Evolutionary conservation across 92 coral and sea anemone species (phyloP), one percentile per base, ranked within the genome.

Genomic region (Muricea muricata): DNA sequence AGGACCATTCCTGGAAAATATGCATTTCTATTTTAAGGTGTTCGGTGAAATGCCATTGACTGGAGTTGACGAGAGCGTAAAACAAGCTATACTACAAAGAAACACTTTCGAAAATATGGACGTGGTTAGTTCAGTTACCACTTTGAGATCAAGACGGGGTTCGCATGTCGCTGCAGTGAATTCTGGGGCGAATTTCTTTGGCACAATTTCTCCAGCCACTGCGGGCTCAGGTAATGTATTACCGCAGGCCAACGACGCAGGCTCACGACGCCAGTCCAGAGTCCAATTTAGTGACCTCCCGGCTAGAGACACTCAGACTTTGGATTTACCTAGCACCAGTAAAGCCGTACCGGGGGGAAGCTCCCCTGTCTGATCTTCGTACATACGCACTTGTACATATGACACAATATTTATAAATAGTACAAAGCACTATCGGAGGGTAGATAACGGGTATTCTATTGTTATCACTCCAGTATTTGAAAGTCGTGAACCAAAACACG

Each of bases 31-130:
- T 17, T 15, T 50, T 9, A 14, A 95, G 98, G 97, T 95, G 65
- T 95, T 95, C 57, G 97, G 97, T 37, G 97, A 95, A 89, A 95
- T 95, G 95, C 94, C 94, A 37, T 91, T 95, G 61, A 94, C 93
- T 9, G 95, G 97, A 40, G 91, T 95, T 90, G 98, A 95, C 69
- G 97, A 95, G 77, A 94, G 94, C 23, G 86, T 95, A 18, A 95
- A 95, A 79, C 97, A 95, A 86, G 97, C 95, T 7, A 92, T 95
- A 28, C 85, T 95, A 50, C 92, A 93, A 82, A 94, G 97, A 31
- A 95, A 97, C n/a, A 93, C 87, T 29, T 93, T 91, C 83, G 97
- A 93, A 89, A 91, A 87, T 37, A 81, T 94, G 89, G 98, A 93
- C 50, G 88, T 85, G 71, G 86, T 33, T 33, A 54, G 50, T 33